phyloP scores from a whole-genome alignment of 2,888 invertebrate species.

The Malthinus flaveolus region DNA sequence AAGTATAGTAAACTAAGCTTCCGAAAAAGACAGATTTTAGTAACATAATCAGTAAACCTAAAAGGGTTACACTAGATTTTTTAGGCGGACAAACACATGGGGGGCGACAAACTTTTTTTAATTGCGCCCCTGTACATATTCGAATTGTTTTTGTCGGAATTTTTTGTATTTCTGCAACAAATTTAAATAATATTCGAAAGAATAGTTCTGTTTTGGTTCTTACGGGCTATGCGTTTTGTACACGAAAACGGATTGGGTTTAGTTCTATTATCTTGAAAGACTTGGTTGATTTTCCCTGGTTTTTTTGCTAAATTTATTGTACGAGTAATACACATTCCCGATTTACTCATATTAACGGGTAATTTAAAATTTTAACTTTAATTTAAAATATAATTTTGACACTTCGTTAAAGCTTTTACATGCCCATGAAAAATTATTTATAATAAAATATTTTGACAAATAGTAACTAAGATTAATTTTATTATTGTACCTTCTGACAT shows the following conservation, averaged over 20 bases:
- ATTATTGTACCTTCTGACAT: no score
- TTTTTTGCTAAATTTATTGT: slow-evolving; percentile 48
- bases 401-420: neutral
- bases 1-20: slow-evolving; percentile 52
- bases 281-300: slow-evolving; percentile 38
- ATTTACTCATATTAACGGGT: slow-evolving; percentile 26
- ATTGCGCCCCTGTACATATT: slow-evolving; percentile 51
- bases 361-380: neutral
- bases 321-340: slow-evolving; percentile 36
- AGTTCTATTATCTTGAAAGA: neutral
- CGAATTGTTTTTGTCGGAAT: slow-evolving; percentile 42
- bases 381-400: neutral
- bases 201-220: neutral
- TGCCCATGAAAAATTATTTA: neutral
- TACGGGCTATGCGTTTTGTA: neutral
- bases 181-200: neutral
- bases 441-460: neutral
- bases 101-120: slow-evolving; percentile 47
- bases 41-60: slow-evolving; percentile 36
- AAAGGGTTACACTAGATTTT: slow-evolving; percentile 13
- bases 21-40: slow-evolving; percentile 49
- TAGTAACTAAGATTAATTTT: neutral
- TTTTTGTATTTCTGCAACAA: slow-evolving; percentile 20
- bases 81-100: slow-evolving; percentile 47
- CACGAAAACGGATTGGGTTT: no score